Evolutionary conservation across 2,113 vertebrate genomes (phyloP), one percentile per base, ranked within the genome.

Genomic region (Pseudopipra pipra): DNA sequence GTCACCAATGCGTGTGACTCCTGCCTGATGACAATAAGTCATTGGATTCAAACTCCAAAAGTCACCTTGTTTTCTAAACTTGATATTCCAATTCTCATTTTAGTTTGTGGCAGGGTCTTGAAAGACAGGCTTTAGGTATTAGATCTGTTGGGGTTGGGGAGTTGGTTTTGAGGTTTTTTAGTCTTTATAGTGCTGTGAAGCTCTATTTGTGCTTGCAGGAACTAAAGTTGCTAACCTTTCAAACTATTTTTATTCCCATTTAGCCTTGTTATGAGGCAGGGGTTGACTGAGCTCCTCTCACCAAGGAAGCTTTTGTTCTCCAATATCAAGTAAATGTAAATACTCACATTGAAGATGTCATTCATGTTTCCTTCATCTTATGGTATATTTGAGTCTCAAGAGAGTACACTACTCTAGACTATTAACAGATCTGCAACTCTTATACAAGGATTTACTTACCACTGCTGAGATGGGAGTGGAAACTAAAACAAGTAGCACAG

Each of bases 1-100:
- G 73, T 19, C 47, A 89, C 23, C 15, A 89, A 28, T 20, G 5
- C 58, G 5, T 75, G 23, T 90, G 67, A 90, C 31, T 96, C 86
- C 78, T 41, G n/a, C 8, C 84, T 54, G 75, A 94, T 49, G 59
- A 93, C 33, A 88, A 54, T 89, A 82, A 86, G 41, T 11, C 44
- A 56, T 63, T 49, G n/a, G 41, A 35, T 79, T 43, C 22, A 46
- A 75, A 90, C 22, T 67, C 30, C 43, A 56, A 61, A 91, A 97
- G n/a, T 87, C 35, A 91, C 18, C 4, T 77, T 89, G 4, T 83
- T 93, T 46, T 77, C 54, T 74, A 47, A 87, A 75, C 30, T 85
- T 97, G 62, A 68, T 85, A 92, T 89, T 95, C 25, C 35, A 47
- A 30, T 87, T 96, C 33, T 91, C 22, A 23, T 44, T 95, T 92